phyloP scores from a whole-genome alignment of 1,140 invertebrate genomes.

The Dinoponera quadriceps region DNA sequence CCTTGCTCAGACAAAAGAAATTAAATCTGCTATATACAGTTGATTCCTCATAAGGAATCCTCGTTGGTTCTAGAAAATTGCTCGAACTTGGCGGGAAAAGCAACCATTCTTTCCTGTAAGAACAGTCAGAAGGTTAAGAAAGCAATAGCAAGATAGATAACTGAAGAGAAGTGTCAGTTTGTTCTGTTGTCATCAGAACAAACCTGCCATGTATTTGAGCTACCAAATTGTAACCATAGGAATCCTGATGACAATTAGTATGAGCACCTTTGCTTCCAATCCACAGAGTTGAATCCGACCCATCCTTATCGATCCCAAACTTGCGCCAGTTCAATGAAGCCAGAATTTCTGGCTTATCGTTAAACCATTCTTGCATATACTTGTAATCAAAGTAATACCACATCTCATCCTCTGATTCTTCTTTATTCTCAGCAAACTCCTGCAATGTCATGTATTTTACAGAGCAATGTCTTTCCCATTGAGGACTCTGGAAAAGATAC shows the following conservation, averaged over 20 bases:
- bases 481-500: slow-evolving; percentile 86
- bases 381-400: slow-evolving; percentile 96
- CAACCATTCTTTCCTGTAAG: slow-evolving; percentile 95
- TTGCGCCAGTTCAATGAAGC: slow-evolving; percentile 90
- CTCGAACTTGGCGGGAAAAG: slow-evolving; percentile 94
- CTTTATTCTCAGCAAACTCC: slow-evolving; percentile 87
- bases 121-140: slow-evolving; percentile 26
- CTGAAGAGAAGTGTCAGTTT: slow-evolving; percentile 11
- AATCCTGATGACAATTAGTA: slow-evolving; percentile 97
- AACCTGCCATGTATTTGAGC: slow-evolving; percentile 95
- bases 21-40: slow-evolving; percentile 96
- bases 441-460: slow-evolving; percentile 87
- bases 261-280: slow-evolving; percentile 94
- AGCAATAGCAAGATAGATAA: slow-evolving; percentile 10
- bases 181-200: not conserved
- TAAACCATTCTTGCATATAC: slow-evolving; percentile 90
- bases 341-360: slow-evolving; percentile 87
- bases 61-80: slow-evolving; percentile 90
- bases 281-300: slow-evolving; percentile 94
- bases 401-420: slow-evolving; percentile 78
- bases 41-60: slow-evolving; percentile 98
- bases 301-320: slow-evolving; percentile 91
- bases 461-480: slow-evolving; percentile 91
- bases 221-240: slow-evolving; percentile 97
- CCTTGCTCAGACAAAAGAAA: slow-evolving; percentile 88